Evolutionary conservation across 2,888 invertebrate genomes (phyloP), one percentile per base, ranked within the genome.

Genomic region (Latrodectus elegans): DNA sequence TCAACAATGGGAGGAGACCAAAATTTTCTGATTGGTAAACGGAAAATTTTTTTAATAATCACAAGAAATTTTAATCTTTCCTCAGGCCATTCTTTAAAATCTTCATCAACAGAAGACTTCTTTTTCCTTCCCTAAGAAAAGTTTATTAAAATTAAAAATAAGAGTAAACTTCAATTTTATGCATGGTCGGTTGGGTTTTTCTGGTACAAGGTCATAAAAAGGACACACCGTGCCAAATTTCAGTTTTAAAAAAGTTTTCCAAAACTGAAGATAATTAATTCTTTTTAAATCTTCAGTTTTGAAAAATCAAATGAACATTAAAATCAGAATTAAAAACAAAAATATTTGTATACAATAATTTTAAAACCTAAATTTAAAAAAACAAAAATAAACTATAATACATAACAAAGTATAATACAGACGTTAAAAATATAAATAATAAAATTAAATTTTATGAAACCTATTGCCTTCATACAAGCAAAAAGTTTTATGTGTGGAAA

Each of bases 1-100:
- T 97, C 97, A 55, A 95, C 95, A 67, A 96, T 93, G 0, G 96
- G 96, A 9, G 96, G 96, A 90, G 95, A 95, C 96, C 97, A 97
- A 0, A 97, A 93, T 86, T 94, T 94, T 71, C 95, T 94, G 17
- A 97, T 91, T 4, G 95, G 95, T 88, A 95, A 93, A 90, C 95
- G 95, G 17, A 96, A 91, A 78, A 96, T 92, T 90, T 95, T 94
- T 90, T 95, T 94, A 12, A 96, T 91, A 17, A 94, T 93, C 8
- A 95, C 93, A 12, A 97, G 92, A 55, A 95, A 95, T 77, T 94
- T 93, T 88, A 94, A 94, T 88, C 95, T 94, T 90, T 95, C 95
- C 4, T 93, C 91, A 89, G 86, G 81, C 86, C 86, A 86, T 55
- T 86, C 86, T 53, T 70, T 52, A 4, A 12, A 70, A 22, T 86